Conservation (phyloP, 2,113 vertebrate species). For the Pseudopodoces humilis region DNA sequence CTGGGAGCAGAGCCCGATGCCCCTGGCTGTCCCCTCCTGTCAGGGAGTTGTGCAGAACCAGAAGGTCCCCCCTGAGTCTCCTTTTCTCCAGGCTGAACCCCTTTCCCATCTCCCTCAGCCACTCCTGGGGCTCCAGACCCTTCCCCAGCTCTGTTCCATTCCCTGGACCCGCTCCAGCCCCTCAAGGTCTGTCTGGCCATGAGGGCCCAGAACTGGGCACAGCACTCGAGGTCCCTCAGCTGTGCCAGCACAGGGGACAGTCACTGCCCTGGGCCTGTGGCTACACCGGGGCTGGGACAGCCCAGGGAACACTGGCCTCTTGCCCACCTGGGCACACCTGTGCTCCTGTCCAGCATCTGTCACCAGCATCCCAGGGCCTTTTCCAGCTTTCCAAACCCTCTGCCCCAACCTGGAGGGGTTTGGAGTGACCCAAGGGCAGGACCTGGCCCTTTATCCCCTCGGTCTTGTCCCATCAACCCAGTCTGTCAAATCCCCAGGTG, state of each 20-base stretch:
- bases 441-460: fast-evolving
- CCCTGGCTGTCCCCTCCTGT: background rate
- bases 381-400: background rate
- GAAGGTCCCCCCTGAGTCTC: background rate
- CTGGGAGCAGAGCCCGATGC: background rate
- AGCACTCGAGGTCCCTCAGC: background rate
- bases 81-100: background rate
- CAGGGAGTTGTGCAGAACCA: background rate
- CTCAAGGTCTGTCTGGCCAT: background rate
- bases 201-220: background rate
- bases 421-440: background rate
- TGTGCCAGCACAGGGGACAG: background rate
- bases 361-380: background rate
- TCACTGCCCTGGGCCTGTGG: background rate
- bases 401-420: background rate
- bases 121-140: background rate
- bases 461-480: background rate
- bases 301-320: background rate
- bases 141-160: background rate
- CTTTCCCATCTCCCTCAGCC: background rate
- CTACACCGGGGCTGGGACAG: background rate
- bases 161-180: background rate
- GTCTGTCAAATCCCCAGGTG: background rate
- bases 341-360: background rate
- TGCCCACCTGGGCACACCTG: background rate